These are phyloP conservation scores for Rhineura floridana DNA, from an alignment of 2,113 vertebrate species.

Conservation along the genomic window DNA sequence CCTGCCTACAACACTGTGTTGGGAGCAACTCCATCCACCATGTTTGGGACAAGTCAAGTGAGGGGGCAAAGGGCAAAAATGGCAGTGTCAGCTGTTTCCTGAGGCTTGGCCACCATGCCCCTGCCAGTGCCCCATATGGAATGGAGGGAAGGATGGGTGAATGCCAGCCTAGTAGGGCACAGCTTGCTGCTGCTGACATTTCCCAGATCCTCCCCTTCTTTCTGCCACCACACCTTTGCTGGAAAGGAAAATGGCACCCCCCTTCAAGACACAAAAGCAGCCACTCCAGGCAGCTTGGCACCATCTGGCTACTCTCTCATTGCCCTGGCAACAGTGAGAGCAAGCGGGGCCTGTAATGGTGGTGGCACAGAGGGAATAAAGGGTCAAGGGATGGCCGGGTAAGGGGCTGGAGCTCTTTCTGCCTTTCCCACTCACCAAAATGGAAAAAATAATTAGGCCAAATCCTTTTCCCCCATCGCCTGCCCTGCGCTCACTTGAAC, in stretches of 20 bases:
- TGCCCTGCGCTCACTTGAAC: too few species aligned
- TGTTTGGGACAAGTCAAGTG: background rate
- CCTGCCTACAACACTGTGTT: background rate
- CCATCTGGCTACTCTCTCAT: background rate
- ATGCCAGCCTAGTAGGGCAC: background rate
- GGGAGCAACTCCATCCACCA: background rate
- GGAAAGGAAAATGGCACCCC: background rate
- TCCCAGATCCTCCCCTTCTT: background rate
- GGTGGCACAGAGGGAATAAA: background rate
- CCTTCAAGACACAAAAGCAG: background rate
- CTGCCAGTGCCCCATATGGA: background rate
- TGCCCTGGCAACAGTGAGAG: background rate
- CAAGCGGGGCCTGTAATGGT: background rate
- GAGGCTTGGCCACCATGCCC: background rate
- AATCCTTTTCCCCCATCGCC: background rate
- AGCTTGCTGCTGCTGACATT: background rate
- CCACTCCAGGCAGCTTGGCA: background rate
- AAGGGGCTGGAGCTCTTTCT: background rate
- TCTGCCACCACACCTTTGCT: background rate
- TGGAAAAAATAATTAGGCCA: background rate
- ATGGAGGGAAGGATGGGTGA: background rate
- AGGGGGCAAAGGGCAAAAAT: background rate
- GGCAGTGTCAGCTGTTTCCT: background rate
- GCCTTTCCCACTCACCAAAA: background rate
- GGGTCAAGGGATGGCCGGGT: background rate